Percentiles rank a stretch among this genome's conserved stretches.
These are phyloP conservation scores for Sinocyclocheilus anophthalmus DNA, from an alignment of 2,113 vertebrate genomes.

Conservation along the genomic window DNA sequence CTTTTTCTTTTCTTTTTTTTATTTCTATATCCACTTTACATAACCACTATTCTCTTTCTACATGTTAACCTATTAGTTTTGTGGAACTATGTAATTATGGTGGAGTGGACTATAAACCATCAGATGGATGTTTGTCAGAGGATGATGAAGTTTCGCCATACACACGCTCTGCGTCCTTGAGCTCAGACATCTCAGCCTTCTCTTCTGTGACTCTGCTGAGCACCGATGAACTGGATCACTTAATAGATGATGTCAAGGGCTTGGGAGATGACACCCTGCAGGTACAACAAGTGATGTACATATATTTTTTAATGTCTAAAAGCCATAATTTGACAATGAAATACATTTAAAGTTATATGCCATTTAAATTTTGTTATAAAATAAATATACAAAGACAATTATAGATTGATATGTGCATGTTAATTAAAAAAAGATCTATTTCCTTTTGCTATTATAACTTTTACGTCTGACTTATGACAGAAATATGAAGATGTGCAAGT, in stretches of 20 bases:
- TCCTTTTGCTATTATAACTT: neutral
- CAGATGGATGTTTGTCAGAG: slow-evolving; percentile 55
- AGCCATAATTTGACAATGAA: neutral
- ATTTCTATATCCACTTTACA: too few species aligned
- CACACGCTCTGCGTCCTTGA: slow-evolving; percentile 68
- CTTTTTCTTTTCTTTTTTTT: too few species aligned
- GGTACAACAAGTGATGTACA: slow-evolving; percentile 59
- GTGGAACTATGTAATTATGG: slow-evolving; percentile 75
- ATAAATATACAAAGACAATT: neutral
- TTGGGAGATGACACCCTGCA: slow-evolving; percentile 71
- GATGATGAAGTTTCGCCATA: slow-evolving; percentile 49
- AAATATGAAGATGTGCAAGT: slow-evolving; percentile 76
- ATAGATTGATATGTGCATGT: neutral
- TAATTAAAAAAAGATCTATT: neutral
- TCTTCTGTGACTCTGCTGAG: slow-evolving; percentile 77
- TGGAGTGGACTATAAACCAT: slow-evolving; percentile 67
- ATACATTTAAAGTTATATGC: neutral
- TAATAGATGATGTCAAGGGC: slow-evolving; percentile 74
- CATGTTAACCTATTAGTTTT: slow-evolving; percentile 61
- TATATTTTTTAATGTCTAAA: neutral
- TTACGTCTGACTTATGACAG: slow-evolving; percentile 54
- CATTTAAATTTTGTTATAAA: neutral
- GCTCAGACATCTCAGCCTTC: slow-evolving; percentile 74
- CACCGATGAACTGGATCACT: slow-evolving; percentile 74
- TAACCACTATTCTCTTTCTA: neutral